Base-by-base conservation (phyloP, 2,113 vertebrate species). In the Junco hyemalis region DNA sequence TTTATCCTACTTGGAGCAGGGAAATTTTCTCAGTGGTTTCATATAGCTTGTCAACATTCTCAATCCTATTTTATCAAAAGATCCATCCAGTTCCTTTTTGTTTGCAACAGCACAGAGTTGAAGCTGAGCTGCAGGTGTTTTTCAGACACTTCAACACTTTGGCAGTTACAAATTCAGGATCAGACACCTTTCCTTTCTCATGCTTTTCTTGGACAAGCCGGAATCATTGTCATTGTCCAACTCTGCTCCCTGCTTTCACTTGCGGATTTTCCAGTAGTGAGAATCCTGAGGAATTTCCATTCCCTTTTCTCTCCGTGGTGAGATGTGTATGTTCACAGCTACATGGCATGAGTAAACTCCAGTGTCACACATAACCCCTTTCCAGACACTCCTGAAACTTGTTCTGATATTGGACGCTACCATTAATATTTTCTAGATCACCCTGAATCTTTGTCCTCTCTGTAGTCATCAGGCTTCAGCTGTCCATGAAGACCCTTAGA, bases 331-430 rank as follows among this genome's bases (percentile, higher is more conserved):
- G 11, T 36, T 83, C 42, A 36, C n/a, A 83, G 45, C 17, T 63
- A 24, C 1, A 0, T 22, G 19, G 16, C 12, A 38, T 8, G 15
- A 42, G 19, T 61, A 38, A 24, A 9, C 33, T 14, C 0, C 1
- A 23, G 26, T 20, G 11, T 59, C 42, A 71, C 33, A 26, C 11
- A 26, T 17, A 35, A 3, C 1, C 20, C 5, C 26, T 78, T 82
- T 69, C 48, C 14, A 26, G 21, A 48, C 35, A 29, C 33, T 50
- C 33, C 61, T 74, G 42, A 8, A 60, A 57, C 38, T 54, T 66
- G 5, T 63, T 76, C 61, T 54, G 25, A 19, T 40, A 20, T 36
- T 36, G 12, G 29, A 35, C 6, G 77, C 22, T 20, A 70, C 5
- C 4, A 4, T 6, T 13, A 71, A 25, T 48, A 47, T 56, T 80